phyloP scores from a whole-genome alignment of 2,888 invertebrate genomes.

The Alloscopus bannaensis region DNA sequence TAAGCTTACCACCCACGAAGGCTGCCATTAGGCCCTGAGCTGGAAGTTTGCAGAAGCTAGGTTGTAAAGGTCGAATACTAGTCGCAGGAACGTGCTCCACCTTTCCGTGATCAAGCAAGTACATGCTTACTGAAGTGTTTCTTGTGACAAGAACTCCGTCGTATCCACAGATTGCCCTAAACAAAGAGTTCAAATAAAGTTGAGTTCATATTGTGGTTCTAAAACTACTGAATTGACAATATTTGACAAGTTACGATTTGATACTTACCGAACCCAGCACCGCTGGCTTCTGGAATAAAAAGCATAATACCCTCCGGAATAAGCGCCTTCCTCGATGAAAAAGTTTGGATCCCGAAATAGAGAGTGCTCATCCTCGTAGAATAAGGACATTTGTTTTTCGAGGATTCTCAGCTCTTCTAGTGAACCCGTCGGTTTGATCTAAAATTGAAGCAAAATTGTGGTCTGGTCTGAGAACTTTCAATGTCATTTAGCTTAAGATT shows the following conservation, averaged over 20 bases:
- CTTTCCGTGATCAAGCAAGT: conserved; percentile 54
- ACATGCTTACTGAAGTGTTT: conserved; percentile 52
- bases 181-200: not conserved
- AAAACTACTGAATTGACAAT: not conserved
- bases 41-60: conserved; percentile 55
- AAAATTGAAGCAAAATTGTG: not conserved
- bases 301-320: conserved; percentile 50
- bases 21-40: conserved; percentile 59
- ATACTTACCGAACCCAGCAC: conserved; percentile 59
- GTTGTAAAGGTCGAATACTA: conserved; percentile 52
- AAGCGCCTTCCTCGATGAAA: conserved; percentile 56
- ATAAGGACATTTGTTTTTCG: conserved; percentile 54
- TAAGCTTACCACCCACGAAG: conserved; percentile 45
- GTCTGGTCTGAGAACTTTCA: not conserved
- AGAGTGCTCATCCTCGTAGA: conserved; percentile 59
- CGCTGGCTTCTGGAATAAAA: conserved; percentile 57
- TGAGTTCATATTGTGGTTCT: not conserved
- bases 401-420: conserved; percentile 47
- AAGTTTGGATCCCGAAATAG: conserved; percentile 49
- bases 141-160: conserved; percentile 44
- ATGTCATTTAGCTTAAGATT: not conserved
- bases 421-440: conserved; percentile 38
- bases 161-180: conserved; percentile 53
- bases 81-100: conserved; percentile 51
- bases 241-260: not conserved